Evolutionary conservation across 2,888 invertebrate genomes (phyloP), one percentile per base, ranked within the genome.

Genomic region (Eilema depressum): DNA sequence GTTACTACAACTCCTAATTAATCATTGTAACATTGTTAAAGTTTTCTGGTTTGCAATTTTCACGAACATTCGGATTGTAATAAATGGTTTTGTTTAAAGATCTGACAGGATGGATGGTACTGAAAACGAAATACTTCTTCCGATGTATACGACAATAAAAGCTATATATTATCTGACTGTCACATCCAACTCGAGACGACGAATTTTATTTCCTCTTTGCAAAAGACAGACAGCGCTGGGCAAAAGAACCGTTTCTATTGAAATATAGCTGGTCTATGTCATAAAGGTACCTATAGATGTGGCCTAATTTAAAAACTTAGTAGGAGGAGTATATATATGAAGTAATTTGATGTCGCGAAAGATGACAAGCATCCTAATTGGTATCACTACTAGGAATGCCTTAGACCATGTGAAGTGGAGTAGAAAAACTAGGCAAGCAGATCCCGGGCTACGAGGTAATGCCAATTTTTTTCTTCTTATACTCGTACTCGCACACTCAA

Each of bases 151-250:
- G 8, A 30, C 56, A 33, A 30, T 33, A 11, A 28, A 3, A 17
- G 37, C 14, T 33, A 66, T 66, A 66, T 66, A 37, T 66, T 66
- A 66, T 65, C 56, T 28, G 68, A 68, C 73, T 79, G 78, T 78
- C 75, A 74, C 69, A 70, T 26, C 63, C 67, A 74, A 64, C 69
- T 74, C 63, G 74, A 59, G 57, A 57, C 68, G 26, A 63, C 70
- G 74, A 75, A 78, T 77, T 77, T 73, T 69, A 79, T 79, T 47
- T 47, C 47, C 20, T 20, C 20, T 20, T 47, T 47, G 47, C 11
- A 47, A 47, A 47, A 47, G 47, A 41, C 17, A 41, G 41, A 47
- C 47, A 47, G 20, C 47, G 20, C 20, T 47, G 20, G 47, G 20
- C 20, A 47, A 47, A 37, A 47, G 4, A 47, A 47, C 11, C 20